Conservation (phyloP, 2,888 invertebrate genomes). For the Morpho deidamia region DNA sequence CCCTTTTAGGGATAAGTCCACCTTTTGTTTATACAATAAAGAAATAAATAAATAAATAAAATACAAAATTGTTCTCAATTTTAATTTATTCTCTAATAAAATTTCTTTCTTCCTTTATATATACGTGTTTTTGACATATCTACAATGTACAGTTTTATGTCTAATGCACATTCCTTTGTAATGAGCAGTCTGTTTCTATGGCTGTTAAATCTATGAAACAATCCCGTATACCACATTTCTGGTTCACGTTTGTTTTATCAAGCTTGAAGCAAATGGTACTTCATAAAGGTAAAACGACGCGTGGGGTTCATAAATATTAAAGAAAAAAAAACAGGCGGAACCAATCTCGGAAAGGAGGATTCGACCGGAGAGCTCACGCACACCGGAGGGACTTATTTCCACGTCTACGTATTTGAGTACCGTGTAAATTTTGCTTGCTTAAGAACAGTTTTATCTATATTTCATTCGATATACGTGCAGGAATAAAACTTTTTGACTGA, state of each 20-base stretch:
- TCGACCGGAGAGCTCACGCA: constrained; percentile 43
- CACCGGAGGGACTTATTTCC: constrained; percentile 29
- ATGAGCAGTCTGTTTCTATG: too few relatives aligned
- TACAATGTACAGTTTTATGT: too few relatives aligned
- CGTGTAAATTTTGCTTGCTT: constrained; percentile 66
- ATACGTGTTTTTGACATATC: too few relatives aligned
- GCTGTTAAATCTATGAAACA: too few relatives aligned
- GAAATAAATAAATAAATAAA: too few relatives aligned
- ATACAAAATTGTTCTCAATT: too few relatives aligned
- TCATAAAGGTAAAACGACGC: constrained; percentile 54
- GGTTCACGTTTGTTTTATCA: constrained; percentile 41
- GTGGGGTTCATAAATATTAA: constrained; percentile 71
- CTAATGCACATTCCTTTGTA: too few relatives aligned
- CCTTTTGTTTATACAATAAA: too few relatives aligned
- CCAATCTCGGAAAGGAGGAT: constrained; percentile 64
- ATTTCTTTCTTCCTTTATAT: too few relatives aligned
- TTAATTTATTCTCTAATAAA: too few relatives aligned
- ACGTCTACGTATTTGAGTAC: constrained; percentile 33
- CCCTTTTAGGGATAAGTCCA: too few relatives aligned
- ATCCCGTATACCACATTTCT: too few relatives aligned
- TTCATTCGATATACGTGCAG: constrained; percentile 54
- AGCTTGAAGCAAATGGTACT: constrained; percentile 60
- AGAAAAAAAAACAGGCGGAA: constrained; percentile 59
- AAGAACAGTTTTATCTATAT: constrained; percentile 63
- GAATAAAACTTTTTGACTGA: constrained; percentile 61